These are phyloP conservation scores for Psilopogon haemacephalus DNA, from an alignment of 2,113 vertebrate species.

Conservation along the genomic window DNA sequence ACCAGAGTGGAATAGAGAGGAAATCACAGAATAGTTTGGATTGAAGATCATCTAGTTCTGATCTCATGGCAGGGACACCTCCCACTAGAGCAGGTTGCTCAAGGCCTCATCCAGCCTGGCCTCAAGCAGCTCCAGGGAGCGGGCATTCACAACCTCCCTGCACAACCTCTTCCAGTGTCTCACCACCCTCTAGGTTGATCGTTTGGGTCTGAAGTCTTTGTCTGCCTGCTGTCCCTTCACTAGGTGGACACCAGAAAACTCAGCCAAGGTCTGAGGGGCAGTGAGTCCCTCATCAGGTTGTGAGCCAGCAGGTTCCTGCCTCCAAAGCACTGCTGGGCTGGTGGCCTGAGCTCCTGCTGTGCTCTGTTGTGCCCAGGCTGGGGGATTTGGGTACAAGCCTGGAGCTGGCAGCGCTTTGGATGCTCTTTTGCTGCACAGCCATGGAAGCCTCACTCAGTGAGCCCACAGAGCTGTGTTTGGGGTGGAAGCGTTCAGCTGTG, in stretches of 20 bases:
- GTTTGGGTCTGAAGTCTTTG: neutral
- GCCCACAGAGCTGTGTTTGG: fast-evolving
- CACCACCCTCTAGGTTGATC: no score
- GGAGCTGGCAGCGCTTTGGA: neutral
- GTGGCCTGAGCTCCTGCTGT: neutral
- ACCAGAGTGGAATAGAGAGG: no score
- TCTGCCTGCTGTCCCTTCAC: neutral
- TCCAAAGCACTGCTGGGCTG: neutral
- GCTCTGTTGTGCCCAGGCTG: neutral
- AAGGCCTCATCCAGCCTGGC: no score
- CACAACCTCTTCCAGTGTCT: no score
- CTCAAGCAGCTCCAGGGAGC: no score
- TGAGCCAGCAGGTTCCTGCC: neutral
- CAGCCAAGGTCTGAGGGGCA: fast-evolving
- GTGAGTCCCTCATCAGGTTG: neutral
- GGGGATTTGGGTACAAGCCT: neutral
- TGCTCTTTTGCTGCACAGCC: fast-evolving
- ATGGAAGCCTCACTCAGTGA: neutral
- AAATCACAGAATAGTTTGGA: no score
- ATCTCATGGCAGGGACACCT: no score
- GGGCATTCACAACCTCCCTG: no score
- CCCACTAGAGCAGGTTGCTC: no score
- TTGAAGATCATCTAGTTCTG: no score
- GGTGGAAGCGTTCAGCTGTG: neutral
- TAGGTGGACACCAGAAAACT: neutral